Percentiles rank a stretch among this genome's conserved stretches.
These are phyloP conservation scores for Zosterops lateralis DNA, from an alignment of 2,113 vertebrate species.

Conservation along the genomic window DNA sequence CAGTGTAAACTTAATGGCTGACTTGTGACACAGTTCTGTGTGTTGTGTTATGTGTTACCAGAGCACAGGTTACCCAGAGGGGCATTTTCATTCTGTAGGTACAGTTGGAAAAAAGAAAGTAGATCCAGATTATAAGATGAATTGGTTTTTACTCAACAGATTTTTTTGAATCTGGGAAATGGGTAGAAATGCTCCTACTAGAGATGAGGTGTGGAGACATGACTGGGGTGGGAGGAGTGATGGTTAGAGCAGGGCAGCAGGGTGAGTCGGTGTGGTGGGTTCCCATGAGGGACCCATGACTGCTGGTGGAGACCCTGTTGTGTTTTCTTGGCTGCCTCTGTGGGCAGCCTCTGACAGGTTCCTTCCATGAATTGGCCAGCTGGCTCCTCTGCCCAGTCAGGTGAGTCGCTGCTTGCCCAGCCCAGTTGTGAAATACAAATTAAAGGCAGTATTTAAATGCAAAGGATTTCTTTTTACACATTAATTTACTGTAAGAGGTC, in stretches of 20 bases:
- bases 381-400: neutral
- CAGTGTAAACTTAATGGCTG: neutral
- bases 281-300: accelerated
- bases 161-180: neutral
- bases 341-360: neutral
- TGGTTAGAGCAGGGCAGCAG: neutral
- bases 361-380: neutral
- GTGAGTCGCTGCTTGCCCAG: neutral
- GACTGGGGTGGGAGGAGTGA: neutral
- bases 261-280: neutral
- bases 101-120: neutral
- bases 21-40: neutral
- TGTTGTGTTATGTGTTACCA: neutral
- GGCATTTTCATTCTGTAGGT: neutral
- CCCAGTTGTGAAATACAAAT: neutral
- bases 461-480: neutral
- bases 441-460: neutral
- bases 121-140: neutral
- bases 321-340: neutral
- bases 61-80: neutral
- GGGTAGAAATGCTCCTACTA: neutral
- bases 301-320: neutral
- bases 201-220: neutral
- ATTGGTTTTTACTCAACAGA: neutral
- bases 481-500: neutral